A percentile compares a stretch with the other conserved stretches of the same genome.
These are phyloP conservation scores for Ophioderma brevispina DNA, from an alignment of 35 echinoderm and acorn worm genomes.

Conservation along the genomic window DNA sequence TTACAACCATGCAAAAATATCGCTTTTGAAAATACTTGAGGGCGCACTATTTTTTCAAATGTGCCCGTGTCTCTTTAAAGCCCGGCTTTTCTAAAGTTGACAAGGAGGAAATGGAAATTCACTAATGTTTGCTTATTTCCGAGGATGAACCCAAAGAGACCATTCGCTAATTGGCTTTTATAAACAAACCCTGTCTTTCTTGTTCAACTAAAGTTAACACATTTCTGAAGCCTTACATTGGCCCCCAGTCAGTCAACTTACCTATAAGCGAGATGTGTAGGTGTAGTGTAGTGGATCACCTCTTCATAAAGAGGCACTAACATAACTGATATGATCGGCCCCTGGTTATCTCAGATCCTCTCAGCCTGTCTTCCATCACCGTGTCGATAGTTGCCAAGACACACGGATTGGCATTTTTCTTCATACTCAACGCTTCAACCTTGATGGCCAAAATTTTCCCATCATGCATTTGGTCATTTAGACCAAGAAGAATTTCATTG, in stretches of 20 bases:
- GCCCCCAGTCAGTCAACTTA: not conserved
- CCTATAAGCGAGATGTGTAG: constrained; percentile 90
- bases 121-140: too few relatives aligned
- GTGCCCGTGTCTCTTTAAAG: too few relatives aligned
- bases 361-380: constrained; percentile 76
- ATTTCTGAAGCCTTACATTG: too few relatives aligned
- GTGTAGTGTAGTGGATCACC: constrained; percentile 93
- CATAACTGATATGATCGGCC: constrained; percentile 70
- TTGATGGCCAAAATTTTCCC: constrained; percentile 81
- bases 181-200: too few relatives aligned
- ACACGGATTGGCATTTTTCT: constrained; percentile 81
- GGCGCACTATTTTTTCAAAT: too few relatives aligned
- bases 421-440: constrained; percentile 64
- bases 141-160: too few relatives aligned
- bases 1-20: too few relatives aligned
- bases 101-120: too few relatives aligned
- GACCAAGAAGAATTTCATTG: constrained; percentile 87
- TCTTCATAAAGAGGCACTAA: constrained; percentile 80
- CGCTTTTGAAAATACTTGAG: too few relatives aligned
- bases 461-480: constrained; percentile 87
- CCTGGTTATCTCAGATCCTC: constrained; percentile 39
- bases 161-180: too few relatives aligned
- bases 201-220: too few relatives aligned
- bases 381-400: constrained; percentile 92
- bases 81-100: too few relatives aligned